Base-by-base conservation (phyloP, 2,888 invertebrate species). In the Callimorpha dominula region DNA sequence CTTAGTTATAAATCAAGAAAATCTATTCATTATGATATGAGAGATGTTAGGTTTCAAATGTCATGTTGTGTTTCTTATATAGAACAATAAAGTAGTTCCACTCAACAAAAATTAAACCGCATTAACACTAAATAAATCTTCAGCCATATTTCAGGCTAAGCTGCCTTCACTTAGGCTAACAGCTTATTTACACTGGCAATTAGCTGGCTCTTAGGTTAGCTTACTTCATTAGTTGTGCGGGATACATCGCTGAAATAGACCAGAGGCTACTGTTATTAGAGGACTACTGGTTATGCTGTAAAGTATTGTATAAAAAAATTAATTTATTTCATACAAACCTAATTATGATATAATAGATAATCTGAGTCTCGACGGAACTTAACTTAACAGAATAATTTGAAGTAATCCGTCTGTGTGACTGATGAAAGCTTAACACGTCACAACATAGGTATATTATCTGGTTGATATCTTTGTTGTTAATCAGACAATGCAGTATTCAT, bases 171-270 rank as follows among this genome's bases (percentile, higher is more conserved):
- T 81, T 82, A 80, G 76, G 80, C 75, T 80, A 81, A 86, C 79
- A 81, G 85, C 88, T 87, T 87, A 86, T 88, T 89, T 88, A 85
- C 84, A 81, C 80, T 81, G 77, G 83, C 84, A 86, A 87, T 88
- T 88, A 87, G 85, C 83, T 77, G 73, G 77, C 77, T 73, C 73
- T 82, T 77, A 86, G 80, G 84, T 83, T 78, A 78, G 83, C 80
- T 80, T 73, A 80, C 80, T 84, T 85, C 77, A 84, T 85, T 85
- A 80, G 78, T 70, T 74, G 69, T 64, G 71, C 71, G 75, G 76
- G 77, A 79, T 81, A 78, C 75, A 79, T 79, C 65, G 71, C 74
- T 77, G 67, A 71, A 76, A 74, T 71, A 68, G 49, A 31, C 67
- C 49, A 71, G 40, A n/a, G 46, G 20, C 20, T 65, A 9, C 15